Percentiles rank a stretch among this genome's conserved stretches.
These are phyloP conservation scores for Tachina lurida DNA, from an alignment of 2,888 invertebrate species.

Conservation along the genomic window DNA sequence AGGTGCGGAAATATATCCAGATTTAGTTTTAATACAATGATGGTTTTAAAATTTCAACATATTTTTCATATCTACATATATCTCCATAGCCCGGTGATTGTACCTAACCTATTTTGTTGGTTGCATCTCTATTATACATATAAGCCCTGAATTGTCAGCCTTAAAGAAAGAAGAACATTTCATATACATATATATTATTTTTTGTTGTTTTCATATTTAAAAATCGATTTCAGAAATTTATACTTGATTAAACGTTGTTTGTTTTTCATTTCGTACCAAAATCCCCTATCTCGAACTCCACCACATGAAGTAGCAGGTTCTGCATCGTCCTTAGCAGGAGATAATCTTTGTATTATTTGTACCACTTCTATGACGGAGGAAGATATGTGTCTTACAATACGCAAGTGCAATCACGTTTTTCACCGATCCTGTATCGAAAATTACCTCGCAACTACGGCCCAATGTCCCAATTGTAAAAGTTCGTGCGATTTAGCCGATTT, in stretches of 20 bases:
- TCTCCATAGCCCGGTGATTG: not conserved
- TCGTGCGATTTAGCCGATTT: not conserved
- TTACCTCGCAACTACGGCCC: not conserved
- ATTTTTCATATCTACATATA: not conserved
- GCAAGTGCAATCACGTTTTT: not conserved
- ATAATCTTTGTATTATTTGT: slow-evolving; percentile 3
- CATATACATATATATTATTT: not conserved
- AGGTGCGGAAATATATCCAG: not conserved
- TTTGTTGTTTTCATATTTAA: no score
- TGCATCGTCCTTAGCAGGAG: not conserved
- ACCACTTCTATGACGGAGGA: not conserved
- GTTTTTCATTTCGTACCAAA: not conserved
- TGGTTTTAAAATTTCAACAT: not conserved
- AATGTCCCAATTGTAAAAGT: slow-evolving; percentile 5
- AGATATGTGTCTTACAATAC: not conserved
- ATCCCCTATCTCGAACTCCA: not conserved
- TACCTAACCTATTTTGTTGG: not conserved
- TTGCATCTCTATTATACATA: no score
- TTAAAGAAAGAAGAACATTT: no score
- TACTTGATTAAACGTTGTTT: no score
- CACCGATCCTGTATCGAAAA: slow-evolving; percentile 29
- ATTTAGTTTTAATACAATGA: not conserved
- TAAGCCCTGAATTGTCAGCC: no score
- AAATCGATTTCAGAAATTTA: not conserved
- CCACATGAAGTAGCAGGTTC: not conserved